Base-by-base conservation (phyloP, 1,140 invertebrate species). In the Maconellicoccus hirsutus region DNA sequence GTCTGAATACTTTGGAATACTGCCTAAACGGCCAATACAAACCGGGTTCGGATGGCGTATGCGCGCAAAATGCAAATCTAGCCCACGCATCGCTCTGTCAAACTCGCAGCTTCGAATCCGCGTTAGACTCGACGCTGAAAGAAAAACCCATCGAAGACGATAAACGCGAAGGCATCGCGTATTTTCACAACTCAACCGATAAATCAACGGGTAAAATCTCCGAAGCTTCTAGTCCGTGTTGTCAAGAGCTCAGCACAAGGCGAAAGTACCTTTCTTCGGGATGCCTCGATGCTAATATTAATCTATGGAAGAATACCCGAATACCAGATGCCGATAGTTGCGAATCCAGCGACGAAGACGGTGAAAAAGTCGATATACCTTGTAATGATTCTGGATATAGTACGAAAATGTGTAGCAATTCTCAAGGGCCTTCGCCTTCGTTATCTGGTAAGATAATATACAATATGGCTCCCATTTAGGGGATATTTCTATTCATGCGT, bases 361-460 rank as follows among this genome's bases (percentile, higher is more conserved):
- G 71, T n/a, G 39, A 71, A 71, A 59, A 59, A n/a, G 33, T 25
- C 4, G 71, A 71, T 29, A 70, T 73, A 61, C 70, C 70, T 22
- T 70, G 70, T 23, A 71, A 71, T 76, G 89, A 90, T 78, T 90
- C 89, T 12, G 89, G 88, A 1, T 90, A 90, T 76, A 89, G 87
- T 73, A 90, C 88, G 14, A 86, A 88, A 75, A 86, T 89, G 73
- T 89, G 88, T 72, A 88, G 87, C 6, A 89, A 87, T 63, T 89
- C 87, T 8, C 87, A 89, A 76, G 88, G 88, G 0, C 87, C 88
- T 16, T 89, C 87, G 1, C 89, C 89, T 14, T 88, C 87, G 75
- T 82, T 90, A 21, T 89, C 87, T 38, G 87, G 87, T 83, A 75
- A 72, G 74, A 12, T 33, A 6, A 6, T 33, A 3, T 12, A 33